These are phyloP conservation scores for Laterallus jamaicensis DNA, from an alignment of 2,113 vertebrate species.

Conservation along the genomic window DNA sequence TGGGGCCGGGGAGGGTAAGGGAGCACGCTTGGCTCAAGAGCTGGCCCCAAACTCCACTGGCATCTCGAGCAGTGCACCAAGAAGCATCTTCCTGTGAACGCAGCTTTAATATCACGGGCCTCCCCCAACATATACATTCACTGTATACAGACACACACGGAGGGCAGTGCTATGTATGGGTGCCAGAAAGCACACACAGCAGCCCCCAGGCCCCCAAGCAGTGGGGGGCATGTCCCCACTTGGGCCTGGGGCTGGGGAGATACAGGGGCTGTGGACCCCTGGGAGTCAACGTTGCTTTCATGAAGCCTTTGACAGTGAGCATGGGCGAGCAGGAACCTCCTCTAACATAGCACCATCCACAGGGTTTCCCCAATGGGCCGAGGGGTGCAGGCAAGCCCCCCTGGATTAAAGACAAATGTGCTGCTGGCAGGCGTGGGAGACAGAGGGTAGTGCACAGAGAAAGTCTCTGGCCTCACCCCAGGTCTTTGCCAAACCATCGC, in stretches of 20 bases:
- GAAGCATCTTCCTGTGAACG: neutral
- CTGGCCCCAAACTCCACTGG: neutral
- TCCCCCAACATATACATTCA: neutral
- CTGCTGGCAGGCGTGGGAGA: neutral
- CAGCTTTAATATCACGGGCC: slow-evolving; percentile 10
- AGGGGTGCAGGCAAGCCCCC: neutral
- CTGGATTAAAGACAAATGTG: neutral
- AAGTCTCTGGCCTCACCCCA: neutral
- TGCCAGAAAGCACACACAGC: neutral
- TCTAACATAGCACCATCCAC: slow-evolving; percentile 62
- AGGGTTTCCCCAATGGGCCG: neutral
- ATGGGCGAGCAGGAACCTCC: neutral
- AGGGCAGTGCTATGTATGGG: neutral
- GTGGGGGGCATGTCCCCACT: fast-evolving
- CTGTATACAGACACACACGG: slow-evolving; percentile 30
- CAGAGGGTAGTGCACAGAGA: neutral
- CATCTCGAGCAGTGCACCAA: fast-evolving
- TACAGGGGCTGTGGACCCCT: neutral
- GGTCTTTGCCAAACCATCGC: neutral
- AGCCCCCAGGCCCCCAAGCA: neutral
- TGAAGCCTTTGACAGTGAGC: neutral
- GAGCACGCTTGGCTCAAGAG: neutral
- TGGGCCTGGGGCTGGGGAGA: neutral
- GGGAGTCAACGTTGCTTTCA: neutral
- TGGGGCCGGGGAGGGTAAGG: neutral